Conservation (phyloP, 2,113 vertebrate species). For the Psittacus erithacus region DNA sequence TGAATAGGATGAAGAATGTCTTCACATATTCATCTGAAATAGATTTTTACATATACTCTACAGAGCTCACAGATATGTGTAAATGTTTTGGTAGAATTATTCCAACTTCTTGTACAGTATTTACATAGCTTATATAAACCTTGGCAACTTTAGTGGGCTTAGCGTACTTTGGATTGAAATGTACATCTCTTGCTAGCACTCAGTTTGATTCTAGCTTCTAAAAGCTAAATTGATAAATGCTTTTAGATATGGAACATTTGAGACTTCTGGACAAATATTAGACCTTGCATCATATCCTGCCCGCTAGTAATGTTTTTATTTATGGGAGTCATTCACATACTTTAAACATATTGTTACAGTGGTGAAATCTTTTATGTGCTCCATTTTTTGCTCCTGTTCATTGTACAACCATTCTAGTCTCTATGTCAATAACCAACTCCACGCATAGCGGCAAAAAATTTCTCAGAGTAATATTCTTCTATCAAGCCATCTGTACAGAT, state of each 20-base stretch:
- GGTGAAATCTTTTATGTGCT: not conserved
- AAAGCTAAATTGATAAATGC: not conserved
- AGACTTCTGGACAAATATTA: not conserved
- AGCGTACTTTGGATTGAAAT: not conserved
- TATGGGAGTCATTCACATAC: not conserved
- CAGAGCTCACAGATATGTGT: not conserved
- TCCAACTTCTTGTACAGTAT: not conserved
- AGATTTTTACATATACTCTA: not conserved
- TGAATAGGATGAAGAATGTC: not conserved
- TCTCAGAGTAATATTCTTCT: not conserved
- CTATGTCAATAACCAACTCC: not conserved
- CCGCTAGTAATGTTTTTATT: not conserved
- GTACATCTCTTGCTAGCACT: not conserved
- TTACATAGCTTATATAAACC: not conserved
- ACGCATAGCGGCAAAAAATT: not conserved
- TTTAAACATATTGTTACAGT: not conserved
- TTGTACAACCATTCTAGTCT: not conserved
- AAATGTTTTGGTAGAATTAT: not conserved
- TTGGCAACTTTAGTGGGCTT: not conserved
- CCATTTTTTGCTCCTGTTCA: not conserved
- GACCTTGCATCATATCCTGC: not conserved
- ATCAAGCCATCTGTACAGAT: not conserved
- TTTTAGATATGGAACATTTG: not conserved
- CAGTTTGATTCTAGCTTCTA: not conserved
- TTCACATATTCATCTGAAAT: not conserved